Evolutionary conservation across 2,113 vertebrate species (phyloP).

Genomic region (Poeciliopsis retropinna): DNA sequence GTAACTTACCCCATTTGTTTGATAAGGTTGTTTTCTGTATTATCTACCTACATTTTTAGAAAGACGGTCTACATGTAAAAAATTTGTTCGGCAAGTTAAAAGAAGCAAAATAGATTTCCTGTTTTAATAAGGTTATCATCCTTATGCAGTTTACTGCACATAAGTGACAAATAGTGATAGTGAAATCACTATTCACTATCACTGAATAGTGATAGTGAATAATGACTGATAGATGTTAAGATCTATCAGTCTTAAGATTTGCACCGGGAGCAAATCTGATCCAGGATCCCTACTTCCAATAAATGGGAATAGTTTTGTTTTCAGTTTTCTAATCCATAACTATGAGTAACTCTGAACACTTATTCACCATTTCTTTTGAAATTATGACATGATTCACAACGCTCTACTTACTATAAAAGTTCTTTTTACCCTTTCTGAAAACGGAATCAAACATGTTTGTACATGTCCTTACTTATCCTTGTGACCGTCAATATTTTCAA

Average conservation of each 20-base stretch:
- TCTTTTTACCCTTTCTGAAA: neutral
- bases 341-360: constrained; percentile 2
- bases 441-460: neutral
- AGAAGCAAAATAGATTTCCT: neutral
- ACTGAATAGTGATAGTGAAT: too few relatives aligned
- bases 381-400: neutral
- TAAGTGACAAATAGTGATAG: neutral
- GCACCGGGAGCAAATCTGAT: neutral
- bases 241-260: neutral
- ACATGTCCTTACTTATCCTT: neutral
- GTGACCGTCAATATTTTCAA: neutral
- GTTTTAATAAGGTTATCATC: neutral
- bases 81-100: neutral
- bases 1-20: neutral
- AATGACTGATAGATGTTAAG: too few relatives aligned
- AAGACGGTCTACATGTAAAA: too few relatives aligned
- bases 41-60: neutral
- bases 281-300: neutral
- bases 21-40: neutral
- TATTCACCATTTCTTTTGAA: neutral
- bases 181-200: neutral
- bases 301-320: neutral
- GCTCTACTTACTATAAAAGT: too few relatives aligned
- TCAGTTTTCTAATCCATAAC: neutral
- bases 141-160: neutral